Conservation (phyloP, 2,113 vertebrate genomes). For the Clarias magur region DNA sequence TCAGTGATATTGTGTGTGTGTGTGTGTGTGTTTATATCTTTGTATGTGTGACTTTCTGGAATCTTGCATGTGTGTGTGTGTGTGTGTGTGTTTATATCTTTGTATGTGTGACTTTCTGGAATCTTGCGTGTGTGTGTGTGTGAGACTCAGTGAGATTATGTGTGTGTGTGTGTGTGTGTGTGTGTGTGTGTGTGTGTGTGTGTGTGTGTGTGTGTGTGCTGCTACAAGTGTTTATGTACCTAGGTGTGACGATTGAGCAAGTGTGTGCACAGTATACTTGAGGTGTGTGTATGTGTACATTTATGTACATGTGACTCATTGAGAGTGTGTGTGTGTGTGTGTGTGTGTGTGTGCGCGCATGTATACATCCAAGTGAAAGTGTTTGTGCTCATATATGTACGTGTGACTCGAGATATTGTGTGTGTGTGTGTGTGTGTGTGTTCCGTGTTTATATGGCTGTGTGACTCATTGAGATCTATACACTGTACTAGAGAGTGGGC, state of each 20-base stretch:
- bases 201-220: background rate
- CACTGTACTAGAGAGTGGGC: background rate
- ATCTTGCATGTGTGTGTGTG: background rate
- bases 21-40: background rate
- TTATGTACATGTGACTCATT: too few species aligned
- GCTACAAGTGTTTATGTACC: background rate
- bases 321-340: too few species aligned
- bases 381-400: background rate
- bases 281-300: background rate
- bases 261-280: background rate
- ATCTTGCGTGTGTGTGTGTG: background rate
- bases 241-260: background rate
- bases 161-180: background rate
- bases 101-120: background rate
- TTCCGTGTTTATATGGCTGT: background rate
- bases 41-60: too few species aligned
- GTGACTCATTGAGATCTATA: background rate
- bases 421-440: background rate
- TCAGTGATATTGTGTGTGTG: conserved; percentile 10
- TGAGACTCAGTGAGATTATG: background rate
- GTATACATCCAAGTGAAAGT: too few species aligned
- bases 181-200: background rate
- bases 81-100: background rate
- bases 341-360: too few species aligned
- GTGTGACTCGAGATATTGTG: background rate